phyloP scores from a whole-genome alignment of 2,888 invertebrate genomes.

The Tetragnatha montana region DNA sequence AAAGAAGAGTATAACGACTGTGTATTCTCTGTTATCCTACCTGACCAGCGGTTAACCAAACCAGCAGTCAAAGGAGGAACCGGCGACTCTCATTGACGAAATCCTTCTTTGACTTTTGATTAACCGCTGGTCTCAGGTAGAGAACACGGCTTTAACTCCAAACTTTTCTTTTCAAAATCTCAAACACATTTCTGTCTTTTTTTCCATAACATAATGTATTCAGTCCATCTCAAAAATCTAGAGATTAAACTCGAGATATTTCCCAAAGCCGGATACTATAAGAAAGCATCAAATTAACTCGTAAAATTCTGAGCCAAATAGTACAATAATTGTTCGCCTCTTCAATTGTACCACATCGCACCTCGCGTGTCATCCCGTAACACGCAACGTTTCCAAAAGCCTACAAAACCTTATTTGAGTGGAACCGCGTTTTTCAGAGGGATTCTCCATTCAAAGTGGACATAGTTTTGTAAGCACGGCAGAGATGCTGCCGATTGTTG shows the following conservation, averaged over 20 bases:
- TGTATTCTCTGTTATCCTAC: too few relatives aligned
- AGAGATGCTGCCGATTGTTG: constrained; percentile 27
- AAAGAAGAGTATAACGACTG: too few relatives aligned
- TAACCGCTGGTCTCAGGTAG: too few relatives aligned
- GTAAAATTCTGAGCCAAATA: neutral
- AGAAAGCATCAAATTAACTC: neutral
- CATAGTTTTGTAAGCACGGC: constrained; percentile 55
- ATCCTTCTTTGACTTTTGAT: too few relatives aligned
- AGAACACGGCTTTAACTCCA: too few relatives aligned
- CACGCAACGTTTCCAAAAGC: neutral
- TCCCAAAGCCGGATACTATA: neutral
- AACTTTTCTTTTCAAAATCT: too few relatives aligned
- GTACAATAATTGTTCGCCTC: neutral
- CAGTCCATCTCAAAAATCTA: neutral
- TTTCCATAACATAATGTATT: neutral
- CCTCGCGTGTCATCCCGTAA: constrained; percentile 33
- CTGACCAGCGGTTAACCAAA: too few relatives aligned
- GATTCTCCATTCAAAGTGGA: constrained; percentile 41
- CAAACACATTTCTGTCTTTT: too few relatives aligned
- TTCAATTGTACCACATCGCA: constrained; percentile 7
- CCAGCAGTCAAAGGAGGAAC: too few relatives aligned
- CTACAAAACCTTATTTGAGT: constrained; percentile 25
- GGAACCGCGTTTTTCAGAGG: constrained; percentile 36
- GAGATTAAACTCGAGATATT: neutral
- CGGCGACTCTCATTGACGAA: too few relatives aligned